These are phyloP conservation scores for Taenaris catops DNA, from an alignment of 2,888 invertebrate species.

Conservation along the genomic window DNA sequence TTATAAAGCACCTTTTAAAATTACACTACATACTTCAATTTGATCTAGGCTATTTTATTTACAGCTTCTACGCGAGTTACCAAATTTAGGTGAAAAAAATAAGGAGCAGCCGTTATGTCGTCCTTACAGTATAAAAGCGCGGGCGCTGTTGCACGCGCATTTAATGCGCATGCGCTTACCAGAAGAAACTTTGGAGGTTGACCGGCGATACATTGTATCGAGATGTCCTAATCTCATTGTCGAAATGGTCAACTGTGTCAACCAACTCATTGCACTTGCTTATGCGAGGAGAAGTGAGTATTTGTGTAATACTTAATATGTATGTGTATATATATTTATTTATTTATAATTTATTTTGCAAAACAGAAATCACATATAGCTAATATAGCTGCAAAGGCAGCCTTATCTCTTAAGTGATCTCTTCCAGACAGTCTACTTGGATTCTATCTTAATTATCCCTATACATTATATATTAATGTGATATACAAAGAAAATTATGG, in stretches of 20 bases:
- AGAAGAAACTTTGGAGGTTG: slow-evolving; percentile 88
- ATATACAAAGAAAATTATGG: no score
- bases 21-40: no score
- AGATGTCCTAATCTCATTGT: slow-evolving; percentile 97
- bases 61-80: slow-evolving; percentile 93
- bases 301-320: no score
- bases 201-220: slow-evolving; percentile 90
- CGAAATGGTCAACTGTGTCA: slow-evolving; percentile 98
- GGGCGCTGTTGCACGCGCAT: slow-evolving; percentile 97
- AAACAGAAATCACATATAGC: no score
- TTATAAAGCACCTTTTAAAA: no score
- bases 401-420: no score
- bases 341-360: no score
- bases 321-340: no score
- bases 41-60: slow-evolving; percentile 1
- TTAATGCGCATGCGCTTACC: slow-evolving; percentile 90
- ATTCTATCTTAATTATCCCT: no score
- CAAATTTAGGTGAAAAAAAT: slow-evolving; percentile 96
- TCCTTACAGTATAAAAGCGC: slow-evolving; percentile 94
- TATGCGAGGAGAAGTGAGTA: slow-evolving; percentile 92
- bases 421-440: no score
- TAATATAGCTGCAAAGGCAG: no score
- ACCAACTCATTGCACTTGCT: slow-evolving; percentile 94
- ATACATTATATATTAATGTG: no score
- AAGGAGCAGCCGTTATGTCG: slow-evolving; percentile 96